These are phyloP conservation scores for Apteryx mantelli DNA, from an alignment of 2,113 vertebrate genomes.

Conservation along the genomic window DNA sequence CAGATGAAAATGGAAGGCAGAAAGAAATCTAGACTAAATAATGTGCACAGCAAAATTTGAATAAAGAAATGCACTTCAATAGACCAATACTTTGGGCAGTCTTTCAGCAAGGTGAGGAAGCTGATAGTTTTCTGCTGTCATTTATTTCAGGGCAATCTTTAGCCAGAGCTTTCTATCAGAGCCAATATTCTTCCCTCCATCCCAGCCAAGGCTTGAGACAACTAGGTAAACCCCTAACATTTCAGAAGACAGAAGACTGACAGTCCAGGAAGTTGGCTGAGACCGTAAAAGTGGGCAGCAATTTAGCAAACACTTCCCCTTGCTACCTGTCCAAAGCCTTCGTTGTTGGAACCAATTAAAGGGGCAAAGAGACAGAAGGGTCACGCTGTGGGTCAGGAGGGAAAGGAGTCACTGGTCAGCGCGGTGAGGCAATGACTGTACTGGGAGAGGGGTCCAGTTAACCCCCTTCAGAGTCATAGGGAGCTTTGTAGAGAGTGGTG, in stretches of 20 bases:
- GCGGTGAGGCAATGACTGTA: background rate
- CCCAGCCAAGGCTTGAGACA: background rate
- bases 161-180: background rate
- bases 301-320: background rate
- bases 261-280: background rate
- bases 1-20: background rate
- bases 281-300: background rate
- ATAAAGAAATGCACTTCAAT: background rate
- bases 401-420: background rate
- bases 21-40: background rate
- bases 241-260: background rate
- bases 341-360: background rate
- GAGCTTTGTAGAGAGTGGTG: background rate
- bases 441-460: background rate
- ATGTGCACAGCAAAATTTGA: background rate
- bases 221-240: background rate
- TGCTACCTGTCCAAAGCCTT: background rate
- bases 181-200: background rate
- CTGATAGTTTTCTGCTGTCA: background rate
- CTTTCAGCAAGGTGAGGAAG: background rate
- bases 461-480: accelerated
- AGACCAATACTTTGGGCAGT: background rate
- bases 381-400: background rate
- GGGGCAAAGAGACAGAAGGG: background rate
- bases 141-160: background rate